These are phyloP conservation scores for Dicentrarchus labrax DNA, from an alignment of 2,113 vertebrate genomes.

Conservation along the genomic window DNA sequence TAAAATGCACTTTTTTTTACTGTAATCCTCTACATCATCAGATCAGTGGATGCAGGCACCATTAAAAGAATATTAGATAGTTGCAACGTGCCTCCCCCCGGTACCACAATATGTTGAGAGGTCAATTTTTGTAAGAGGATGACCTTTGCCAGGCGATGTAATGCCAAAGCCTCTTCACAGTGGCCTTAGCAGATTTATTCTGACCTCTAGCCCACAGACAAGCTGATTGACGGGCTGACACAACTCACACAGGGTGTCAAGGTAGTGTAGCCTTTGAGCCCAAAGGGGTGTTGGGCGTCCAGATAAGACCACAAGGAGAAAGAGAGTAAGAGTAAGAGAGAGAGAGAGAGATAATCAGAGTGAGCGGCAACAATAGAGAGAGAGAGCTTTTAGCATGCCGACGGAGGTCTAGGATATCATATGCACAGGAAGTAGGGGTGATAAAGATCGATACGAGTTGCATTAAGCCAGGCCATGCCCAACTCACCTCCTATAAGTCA, in stretches of 20 bases:
- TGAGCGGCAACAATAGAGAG: conserved; percentile 38
- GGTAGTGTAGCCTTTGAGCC: conserved; percentile 57
- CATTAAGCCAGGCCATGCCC: conserved; percentile 71
- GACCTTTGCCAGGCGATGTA: conserved; percentile 68
- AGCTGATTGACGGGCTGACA: conserved; percentile 41
- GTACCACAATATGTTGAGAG: conserved; percentile 41
- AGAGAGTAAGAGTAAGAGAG: neutral
- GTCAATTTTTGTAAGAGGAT: conserved; percentile 36
- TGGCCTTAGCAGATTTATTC: conserved; percentile 54
- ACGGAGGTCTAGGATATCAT: conserved; percentile 74
- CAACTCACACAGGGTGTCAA: conserved; percentile 31
- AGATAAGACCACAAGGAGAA: conserved; percentile 5
- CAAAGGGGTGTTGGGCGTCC: neutral
- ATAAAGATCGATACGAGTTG: conserved; percentile 79
- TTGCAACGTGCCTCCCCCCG: conserved; percentile 28
- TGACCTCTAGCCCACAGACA: conserved; percentile 46
- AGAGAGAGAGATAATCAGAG: conserved; percentile 10
- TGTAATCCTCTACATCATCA: conserved; percentile 20
- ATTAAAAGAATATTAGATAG: conserved; percentile 39
- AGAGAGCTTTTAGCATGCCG: conserved; percentile 73
- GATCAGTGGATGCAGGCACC: conserved; percentile 25
- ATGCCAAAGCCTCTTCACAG: conserved; percentile 48
- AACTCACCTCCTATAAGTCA: conserved; percentile 55
- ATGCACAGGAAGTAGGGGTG: conserved; percentile 79
- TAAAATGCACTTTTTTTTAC: conserved; percentile 31